Evolutionary conservation across 2,888 invertebrate genomes (phyloP).

Genomic region (Papilio demoleus): DNA sequence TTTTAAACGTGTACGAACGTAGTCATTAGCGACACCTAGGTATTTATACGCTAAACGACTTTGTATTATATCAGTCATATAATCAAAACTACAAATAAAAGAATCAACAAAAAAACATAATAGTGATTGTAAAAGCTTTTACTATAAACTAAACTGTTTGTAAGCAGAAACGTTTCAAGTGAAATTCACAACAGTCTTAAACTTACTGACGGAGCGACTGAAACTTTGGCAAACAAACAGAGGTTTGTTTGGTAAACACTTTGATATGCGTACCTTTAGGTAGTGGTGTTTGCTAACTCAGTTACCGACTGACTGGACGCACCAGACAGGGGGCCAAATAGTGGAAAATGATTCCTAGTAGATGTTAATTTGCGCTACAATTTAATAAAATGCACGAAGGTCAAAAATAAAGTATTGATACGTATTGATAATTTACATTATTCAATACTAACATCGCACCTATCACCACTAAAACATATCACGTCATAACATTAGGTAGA

Average conservation of each 20-base stretch:
- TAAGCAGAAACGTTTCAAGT: slow-evolving; percentile 19
- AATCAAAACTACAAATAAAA: too few relatives aligned
- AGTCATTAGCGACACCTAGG: too few relatives aligned
- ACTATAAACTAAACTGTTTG: not conserved
- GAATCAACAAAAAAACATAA: too few relatives aligned
- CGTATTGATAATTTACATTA: too few relatives aligned
- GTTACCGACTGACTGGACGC: slow-evolving; percentile 14
- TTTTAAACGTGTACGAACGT: too few relatives aligned
- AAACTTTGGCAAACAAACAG: slow-evolving; percentile 30
- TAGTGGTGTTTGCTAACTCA: slow-evolving; percentile 25
- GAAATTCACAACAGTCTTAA: slow-evolving; percentile 20
- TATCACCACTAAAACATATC: too few relatives aligned
- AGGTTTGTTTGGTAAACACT: slow-evolving; percentile 28
- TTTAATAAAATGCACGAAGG: not conserved
- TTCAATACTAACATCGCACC: too few relatives aligned
- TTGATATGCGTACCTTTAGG: slow-evolving; percentile 27
- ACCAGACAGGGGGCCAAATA: slow-evolving; percentile 9
- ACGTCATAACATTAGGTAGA: too few relatives aligned
- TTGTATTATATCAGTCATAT: too few relatives aligned
- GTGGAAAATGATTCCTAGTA: slow-evolving; percentile 7
- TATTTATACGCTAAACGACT: too few relatives aligned
- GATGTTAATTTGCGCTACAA: not conserved
- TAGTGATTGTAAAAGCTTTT: not conserved
- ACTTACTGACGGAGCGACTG: slow-evolving; percentile 9
- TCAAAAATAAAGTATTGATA: too few relatives aligned